Base-by-base conservation (phyloP, 35 echinoderm and acorn worm species). In the Apostichopus californicus region DNA sequence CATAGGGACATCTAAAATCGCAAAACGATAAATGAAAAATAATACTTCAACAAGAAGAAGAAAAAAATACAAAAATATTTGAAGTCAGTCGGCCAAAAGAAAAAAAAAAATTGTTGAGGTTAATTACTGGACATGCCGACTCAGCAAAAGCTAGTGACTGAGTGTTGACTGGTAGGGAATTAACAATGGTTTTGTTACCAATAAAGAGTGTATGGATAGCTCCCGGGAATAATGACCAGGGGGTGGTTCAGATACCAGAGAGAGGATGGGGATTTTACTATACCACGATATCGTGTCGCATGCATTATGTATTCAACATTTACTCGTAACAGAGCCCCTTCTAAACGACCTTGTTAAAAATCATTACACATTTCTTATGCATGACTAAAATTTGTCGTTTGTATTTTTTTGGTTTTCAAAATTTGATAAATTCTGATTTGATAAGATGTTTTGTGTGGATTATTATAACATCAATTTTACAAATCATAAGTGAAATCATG, bases 111-210 rank as follows among this genome's bases (percentile, higher is more conserved):
- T 46, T 18, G 71, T n/a, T 75, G 71, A 75, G 71, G 71, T 75
- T 75, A 75, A 75, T 75, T 75, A 75, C 17, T 22, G 71, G 80
- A 57, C 61, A 28, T 73, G 61, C 68, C 34, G 28, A 72, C 63
- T 66, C 24, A 72, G 55, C 86, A 89, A 53, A 73, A 72, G 86
- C 86, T 4, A 89, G 34, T 71, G 17, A 73, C 61, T 24, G 86
- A 89, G 22, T 89, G 86, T 15, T 72, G 53, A 64, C 28, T 58
- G 25, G 86, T 85, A 66, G 86, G 64, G 63, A 54, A 89, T 89
- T 89, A 89, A 73, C 61, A 68, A 89, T 66, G 86, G 86, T 89
- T 89, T 89, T 89, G 86, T 89, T 89, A 89, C 86, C 86, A 89
- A 68, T 89, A 89, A 89, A 28, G 23, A 64, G 60, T 8, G n/a